A percentile compares a stretch with the other conserved stretches of the same genome.
Evolutionary conservation across 1,140 invertebrate species (phyloP).

Genomic region (Pseudomyrmex gracilis): DNA sequence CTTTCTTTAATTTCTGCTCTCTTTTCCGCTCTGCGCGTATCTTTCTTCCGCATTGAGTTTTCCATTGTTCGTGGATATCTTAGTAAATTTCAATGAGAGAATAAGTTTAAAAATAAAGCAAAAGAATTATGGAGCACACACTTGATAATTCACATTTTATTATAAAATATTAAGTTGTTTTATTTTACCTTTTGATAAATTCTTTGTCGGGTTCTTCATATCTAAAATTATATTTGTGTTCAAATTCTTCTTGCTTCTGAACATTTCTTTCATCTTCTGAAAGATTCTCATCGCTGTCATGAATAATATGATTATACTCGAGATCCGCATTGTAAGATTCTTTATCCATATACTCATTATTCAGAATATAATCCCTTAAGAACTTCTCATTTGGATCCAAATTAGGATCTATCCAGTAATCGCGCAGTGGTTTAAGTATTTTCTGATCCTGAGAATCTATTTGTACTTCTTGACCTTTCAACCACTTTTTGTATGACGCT

Average conservation of each 20-base stretch:
- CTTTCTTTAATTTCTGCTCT: slow-evolving; percentile 91
- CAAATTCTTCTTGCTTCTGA: slow-evolving; percentile 95
- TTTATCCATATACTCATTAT: slow-evolving; percentile 91
- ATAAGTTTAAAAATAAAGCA: slow-evolving; percentile 39
- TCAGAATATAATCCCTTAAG: slow-evolving; percentile 96
- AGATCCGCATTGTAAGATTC: slow-evolving; percentile 87
- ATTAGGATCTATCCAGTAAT: slow-evolving; percentile 94
- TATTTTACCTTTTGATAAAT: slow-evolving; percentile 92
- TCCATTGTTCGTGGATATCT: slow-evolving; percentile 95
- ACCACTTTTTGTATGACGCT: slow-evolving; percentile 92
- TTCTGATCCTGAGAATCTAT: slow-evolving; percentile 88
- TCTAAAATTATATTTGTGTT: slow-evolving; percentile 97
- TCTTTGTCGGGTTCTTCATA: slow-evolving; percentile 98
- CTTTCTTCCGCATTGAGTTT: slow-evolving; percentile 92
- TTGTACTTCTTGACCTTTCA: slow-evolving; percentile 91
- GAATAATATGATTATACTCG: slow-evolving; percentile 90
- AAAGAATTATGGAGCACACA: not conserved
- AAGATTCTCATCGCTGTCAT: slow-evolving; percentile 89
- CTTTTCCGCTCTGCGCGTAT: slow-evolving; percentile 92
- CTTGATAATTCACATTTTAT: slow-evolving; percentile 35
- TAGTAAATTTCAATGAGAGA: slow-evolving; percentile 7
- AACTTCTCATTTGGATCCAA: slow-evolving; percentile 95
- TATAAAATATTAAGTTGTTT: not conserved
- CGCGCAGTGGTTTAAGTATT: slow-evolving; percentile 91
- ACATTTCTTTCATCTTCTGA: slow-evolving; percentile 94